Conservation (phyloP, 2,797 vertebrate genomes). For the Borostomias antarcticus region DNA sequence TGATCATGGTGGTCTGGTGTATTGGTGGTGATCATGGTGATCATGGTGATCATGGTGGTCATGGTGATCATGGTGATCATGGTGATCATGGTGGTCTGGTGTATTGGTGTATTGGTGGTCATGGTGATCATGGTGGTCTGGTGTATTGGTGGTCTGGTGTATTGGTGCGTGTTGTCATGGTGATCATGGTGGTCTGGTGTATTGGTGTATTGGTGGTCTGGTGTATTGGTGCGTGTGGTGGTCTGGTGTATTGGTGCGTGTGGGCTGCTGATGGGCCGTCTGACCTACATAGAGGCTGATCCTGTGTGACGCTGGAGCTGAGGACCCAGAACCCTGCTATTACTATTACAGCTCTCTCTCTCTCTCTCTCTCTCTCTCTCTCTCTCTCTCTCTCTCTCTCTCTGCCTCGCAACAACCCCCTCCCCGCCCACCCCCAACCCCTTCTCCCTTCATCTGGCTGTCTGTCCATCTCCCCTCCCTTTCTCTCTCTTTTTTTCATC, state of each 20-base stretch:
- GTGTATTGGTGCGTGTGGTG: no score
- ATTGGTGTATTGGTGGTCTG: no score
- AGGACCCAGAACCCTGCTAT: background rate
- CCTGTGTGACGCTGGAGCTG: background rate
- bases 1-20: slow-evolving; percentile 1
- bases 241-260: background rate
- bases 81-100: no score
- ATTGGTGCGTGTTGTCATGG: background rate
- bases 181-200: slow-evolving; percentile 1
- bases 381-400: background rate
- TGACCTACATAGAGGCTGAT: background rate
- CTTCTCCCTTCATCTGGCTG: background rate
- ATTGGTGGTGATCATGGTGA: no score
- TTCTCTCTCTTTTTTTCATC: slow-evolving; percentile 3
- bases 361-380: background rate
- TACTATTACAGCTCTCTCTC: background rate
- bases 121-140: no score
- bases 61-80: no score
- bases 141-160: no score
- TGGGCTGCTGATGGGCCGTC: background rate
- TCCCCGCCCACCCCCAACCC: no score
- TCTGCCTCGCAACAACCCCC: no score
- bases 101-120: no score
- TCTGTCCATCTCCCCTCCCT: background rate
- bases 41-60: no score